These are phyloP conservation scores for Melinaea marsaeus DNA, from an alignment of 2,888 invertebrate species.

Conservation along the genomic window DNA sequence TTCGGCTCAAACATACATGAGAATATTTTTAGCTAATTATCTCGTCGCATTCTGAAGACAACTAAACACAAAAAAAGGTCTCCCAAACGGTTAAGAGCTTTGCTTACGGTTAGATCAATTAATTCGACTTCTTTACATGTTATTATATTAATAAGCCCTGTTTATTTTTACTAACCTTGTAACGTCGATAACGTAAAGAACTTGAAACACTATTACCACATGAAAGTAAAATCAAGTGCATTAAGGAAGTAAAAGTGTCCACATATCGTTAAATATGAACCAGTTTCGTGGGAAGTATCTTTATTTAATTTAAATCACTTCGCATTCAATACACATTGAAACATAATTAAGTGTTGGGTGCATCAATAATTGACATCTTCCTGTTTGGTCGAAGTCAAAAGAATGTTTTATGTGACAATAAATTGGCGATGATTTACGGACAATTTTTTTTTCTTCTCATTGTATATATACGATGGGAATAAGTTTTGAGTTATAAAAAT, in stretches of 20 bases:
- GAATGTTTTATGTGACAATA: constrained; percentile 1
- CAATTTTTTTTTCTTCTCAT: no score
- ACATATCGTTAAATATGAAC: constrained; percentile 15
- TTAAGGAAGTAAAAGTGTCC: constrained; percentile 27
- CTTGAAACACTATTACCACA: neutral
- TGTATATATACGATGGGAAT: no score
- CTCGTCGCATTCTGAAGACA: no score
- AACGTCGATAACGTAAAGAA: constrained; percentile 1
- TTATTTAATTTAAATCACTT: constrained; percentile 31
- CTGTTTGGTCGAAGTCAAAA: constrained; percentile 27
- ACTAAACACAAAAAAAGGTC: no score
- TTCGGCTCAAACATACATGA: no score
- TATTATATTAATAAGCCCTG: no score
- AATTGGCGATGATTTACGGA: no score
- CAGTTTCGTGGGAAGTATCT: constrained; percentile 35
- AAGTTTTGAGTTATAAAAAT: no score
- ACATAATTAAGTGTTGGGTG: constrained; percentile 39
- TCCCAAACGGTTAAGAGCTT: no score
- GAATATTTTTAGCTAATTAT: no score
- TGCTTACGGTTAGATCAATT: no score
- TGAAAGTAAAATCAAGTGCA: constrained; percentile 3
- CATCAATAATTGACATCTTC: constrained; percentile 43
- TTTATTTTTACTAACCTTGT: neutral
- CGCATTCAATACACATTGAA: constrained; percentile 35
- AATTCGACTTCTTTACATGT: no score